Conservation (phyloP, 2,797 vertebrate species). For the Gila robusta region DNA sequence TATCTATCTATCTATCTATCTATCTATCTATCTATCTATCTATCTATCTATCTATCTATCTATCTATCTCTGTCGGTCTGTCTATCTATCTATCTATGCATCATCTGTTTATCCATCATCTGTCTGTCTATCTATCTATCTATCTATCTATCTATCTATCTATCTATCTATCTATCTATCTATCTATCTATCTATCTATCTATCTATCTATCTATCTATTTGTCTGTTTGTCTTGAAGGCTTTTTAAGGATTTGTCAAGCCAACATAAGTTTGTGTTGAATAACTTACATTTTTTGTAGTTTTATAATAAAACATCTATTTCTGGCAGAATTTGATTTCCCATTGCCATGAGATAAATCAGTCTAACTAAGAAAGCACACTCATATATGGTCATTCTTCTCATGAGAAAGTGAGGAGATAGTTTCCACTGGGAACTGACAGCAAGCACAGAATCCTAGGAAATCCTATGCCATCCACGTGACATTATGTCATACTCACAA, state of each 20-base stretch:
- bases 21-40: background rate
- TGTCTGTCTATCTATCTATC: too few relatives aligned
- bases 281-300: background rate
- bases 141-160: too few relatives aligned
- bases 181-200: too few relatives aligned
- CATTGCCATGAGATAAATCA: slow-evolving; percentile 27
- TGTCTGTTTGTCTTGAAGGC: background rate
- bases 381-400: slow-evolving; percentile 51
- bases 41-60: too few relatives aligned
- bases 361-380: slow-evolving; percentile 13
- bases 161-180: too few relatives aligned
- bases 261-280: background rate
- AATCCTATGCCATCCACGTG: slow-evolving; percentile 39
- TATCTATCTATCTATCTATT: too few relatives aligned
- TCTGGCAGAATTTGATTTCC: background rate
- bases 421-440: slow-evolving; percentile 41
- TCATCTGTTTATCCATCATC: too few relatives aligned
- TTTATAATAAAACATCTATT: slow-evolving; percentile 22
- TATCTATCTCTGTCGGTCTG: too few relatives aligned
- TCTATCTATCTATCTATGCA: too few relatives aligned
- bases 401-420: slow-evolving; percentile 39
- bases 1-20: background rate
- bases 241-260: background rate
- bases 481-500: slow-evolving; percentile 56
- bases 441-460: slow-evolving; percentile 43